Evolutionary conservation across 2,113 vertebrate species (phyloP).

Genomic region (Syrrhaptes paradoxus): DNA sequence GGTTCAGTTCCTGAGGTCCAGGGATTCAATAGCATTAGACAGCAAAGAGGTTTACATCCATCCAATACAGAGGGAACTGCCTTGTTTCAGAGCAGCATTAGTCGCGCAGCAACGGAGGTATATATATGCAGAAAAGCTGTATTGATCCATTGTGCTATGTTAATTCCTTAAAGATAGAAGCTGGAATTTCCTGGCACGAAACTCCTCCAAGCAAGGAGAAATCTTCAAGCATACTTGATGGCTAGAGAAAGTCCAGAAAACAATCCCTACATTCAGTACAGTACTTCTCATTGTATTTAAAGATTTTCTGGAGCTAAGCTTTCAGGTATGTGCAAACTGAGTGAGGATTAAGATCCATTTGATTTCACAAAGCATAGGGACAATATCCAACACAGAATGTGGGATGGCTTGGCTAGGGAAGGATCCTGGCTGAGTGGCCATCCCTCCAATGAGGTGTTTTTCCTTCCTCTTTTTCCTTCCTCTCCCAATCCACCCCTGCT

Average conservation of each 20-base stretch:
- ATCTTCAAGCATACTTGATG: neutral
- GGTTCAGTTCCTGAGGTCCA: neutral
- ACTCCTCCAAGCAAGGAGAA: constrained; percentile 20
- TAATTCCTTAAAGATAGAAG: constrained; percentile 55
- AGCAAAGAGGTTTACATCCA: constrained; percentile 52
- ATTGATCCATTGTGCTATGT: constrained; percentile 56
- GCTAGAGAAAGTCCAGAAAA: constrained; percentile 17
- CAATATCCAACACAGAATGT: neutral
- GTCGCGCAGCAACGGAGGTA: constrained; percentile 37
- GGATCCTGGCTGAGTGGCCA: neutral
- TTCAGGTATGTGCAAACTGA: constrained; percentile 24
- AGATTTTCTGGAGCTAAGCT: constrained; percentile 56
- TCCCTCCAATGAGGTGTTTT: neutral
- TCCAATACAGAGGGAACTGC: neutral
- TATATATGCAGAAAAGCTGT: constrained; percentile 44
- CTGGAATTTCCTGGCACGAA: constrained; percentile 56
- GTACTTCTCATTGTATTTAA: constrained; percentile 28
- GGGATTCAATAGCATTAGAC: neutral
- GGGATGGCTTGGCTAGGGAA: neutral
- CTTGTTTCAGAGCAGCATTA: constrained; percentile 25
- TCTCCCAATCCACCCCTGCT: neutral
- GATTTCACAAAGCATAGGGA: neutral
- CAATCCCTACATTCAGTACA: constrained; percentile 38
- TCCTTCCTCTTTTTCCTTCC: neutral
- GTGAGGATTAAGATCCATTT: neutral